Conservation (phyloP, 2,888 invertebrate species). For the Phragmatobia fuliginosa region DNA sequence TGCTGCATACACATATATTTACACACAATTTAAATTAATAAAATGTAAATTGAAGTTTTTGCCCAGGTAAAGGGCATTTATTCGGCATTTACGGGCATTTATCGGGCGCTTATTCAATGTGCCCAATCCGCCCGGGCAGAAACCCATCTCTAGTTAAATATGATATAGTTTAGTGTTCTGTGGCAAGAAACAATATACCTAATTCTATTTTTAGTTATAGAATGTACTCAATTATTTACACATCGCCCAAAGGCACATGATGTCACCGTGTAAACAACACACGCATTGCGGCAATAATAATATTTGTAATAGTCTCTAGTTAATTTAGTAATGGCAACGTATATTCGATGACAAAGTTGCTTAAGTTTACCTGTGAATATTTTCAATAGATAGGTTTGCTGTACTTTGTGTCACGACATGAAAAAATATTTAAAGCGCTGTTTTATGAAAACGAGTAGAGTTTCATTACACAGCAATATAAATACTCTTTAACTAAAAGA, state of each 20-base stretch:
- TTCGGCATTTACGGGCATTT: no score
- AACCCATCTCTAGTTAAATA: no score
- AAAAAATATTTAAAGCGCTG: no score
- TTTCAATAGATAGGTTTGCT: neutral
- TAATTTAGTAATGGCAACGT: slow-evolving; percentile 54
- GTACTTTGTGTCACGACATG: no score
- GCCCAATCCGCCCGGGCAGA: no score
- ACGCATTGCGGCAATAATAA: slow-evolving; percentile 43
- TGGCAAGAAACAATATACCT: neutral
- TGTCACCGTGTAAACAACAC: slow-evolving; percentile 28
- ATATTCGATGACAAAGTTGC: slow-evolving; percentile 24
- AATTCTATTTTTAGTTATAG: neutral
- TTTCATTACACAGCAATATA: neutral
- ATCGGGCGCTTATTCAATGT: no score
- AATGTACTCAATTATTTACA: slow-evolving; percentile 9
- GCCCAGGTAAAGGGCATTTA: no score
- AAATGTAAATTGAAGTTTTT: no score
- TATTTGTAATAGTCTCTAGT: slow-evolving; percentile 52
- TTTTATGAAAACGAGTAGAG: no score
- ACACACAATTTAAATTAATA: no score
- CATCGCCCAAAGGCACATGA: slow-evolving; percentile 32
- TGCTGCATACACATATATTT: no score
- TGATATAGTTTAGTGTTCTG: neutral
- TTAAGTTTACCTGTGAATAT: slow-evolving; percentile 1
- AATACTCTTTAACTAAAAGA: no score